These are phyloP conservation scores for Oophaga sylvatica DNA, from an alignment of 2,797 vertebrate species.

Conservation along the genomic window DNA sequence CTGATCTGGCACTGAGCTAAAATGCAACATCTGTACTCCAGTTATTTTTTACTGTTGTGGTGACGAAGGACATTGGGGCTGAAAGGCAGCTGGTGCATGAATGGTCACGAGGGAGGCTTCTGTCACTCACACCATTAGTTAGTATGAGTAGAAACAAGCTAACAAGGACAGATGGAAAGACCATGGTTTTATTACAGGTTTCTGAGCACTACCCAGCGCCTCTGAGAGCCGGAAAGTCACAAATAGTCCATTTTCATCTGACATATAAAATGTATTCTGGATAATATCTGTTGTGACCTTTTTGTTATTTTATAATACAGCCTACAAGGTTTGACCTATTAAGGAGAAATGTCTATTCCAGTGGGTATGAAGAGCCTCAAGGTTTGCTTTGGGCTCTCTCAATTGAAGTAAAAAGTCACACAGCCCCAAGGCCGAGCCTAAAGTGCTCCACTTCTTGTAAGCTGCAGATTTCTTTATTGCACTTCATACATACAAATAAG, in stretches of 20 bases:
- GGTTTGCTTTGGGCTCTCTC: slow-evolving; percentile 1
- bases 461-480: background rate
- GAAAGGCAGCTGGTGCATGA: slow-evolving; percentile 58
- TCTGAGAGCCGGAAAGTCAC: slow-evolving; percentile 17
- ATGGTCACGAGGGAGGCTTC: slow-evolving; percentile 46
- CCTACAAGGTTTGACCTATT: slow-evolving; percentile 16
- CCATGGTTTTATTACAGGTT: slow-evolving; percentile 48
- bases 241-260: slow-evolving; percentile 38
- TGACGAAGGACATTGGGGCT: slow-evolving; percentile 55
- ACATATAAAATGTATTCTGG: slow-evolving; percentile 35
- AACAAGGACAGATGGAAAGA: slow-evolving; percentile 54
- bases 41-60: slow-evolving; percentile 60
- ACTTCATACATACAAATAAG: background rate
- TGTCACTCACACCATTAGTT: slow-evolving; percentile 56
- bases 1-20: slow-evolving; percentile 56
- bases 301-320: slow-evolving; percentile 1
- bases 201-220: slow-evolving; percentile 17
- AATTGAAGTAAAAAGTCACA: slow-evolving; percentile 51
- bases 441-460: background rate
- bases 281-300: slow-evolving; percentile 33
- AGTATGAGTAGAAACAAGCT: slow-evolving; percentile 45
- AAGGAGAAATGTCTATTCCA: background rate
- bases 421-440: slow-evolving; percentile 18
- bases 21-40: slow-evolving; percentile 59
- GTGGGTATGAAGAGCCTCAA: slow-evolving; percentile 11